Evolutionary conservation across 2,797 vertebrate species (phyloP).

Genomic region (Anas bahamensis): DNA sequence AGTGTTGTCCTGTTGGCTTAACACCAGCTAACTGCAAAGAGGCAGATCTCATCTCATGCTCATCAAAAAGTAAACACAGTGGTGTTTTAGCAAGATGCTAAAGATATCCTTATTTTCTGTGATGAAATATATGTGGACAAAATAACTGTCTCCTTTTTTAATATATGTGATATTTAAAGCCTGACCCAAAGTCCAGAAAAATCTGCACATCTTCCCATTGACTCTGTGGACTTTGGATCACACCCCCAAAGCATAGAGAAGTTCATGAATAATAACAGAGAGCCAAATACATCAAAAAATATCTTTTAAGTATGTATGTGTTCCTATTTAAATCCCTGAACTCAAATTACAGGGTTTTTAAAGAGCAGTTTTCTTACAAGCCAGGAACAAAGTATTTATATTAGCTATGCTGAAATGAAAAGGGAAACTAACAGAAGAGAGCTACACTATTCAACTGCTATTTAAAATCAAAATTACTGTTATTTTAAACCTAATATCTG

Average conservation of each 20-base stretch:
- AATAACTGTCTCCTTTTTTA: neutral
- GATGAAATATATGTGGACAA: neutral
- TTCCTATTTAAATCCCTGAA: slow-evolving; percentile 56
- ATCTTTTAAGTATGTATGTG: slow-evolving; percentile 38
- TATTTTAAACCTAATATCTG: slow-evolving; percentile 23
- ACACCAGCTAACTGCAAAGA: neutral
- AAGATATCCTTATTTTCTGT: neutral
- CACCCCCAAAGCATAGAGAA: neutral
- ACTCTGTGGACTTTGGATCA: neutral
- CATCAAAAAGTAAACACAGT: neutral
- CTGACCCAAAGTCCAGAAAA: neutral
- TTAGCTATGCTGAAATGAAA: slow-evolving; percentile 43
- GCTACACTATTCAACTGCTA: neutral
- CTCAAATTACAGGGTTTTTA: slow-evolving; percentile 66
- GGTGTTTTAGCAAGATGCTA: neutral
- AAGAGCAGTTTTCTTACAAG: slow-evolving; percentile 55
- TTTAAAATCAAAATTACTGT: slow-evolving; percentile 26
- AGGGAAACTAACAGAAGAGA: slow-evolving; percentile 19
- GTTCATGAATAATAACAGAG: slow-evolving; percentile 44
- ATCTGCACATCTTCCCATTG: neutral
- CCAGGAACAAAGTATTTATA: slow-evolving; percentile 60
- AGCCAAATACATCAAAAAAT: slow-evolving; percentile 37
- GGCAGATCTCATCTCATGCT: neutral
- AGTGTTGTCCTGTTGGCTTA: neutral
- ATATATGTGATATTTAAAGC: neutral